These are phyloP conservation scores for Notarius quadriscutis DNA, from an alignment of 2,113 vertebrate genomes.

Conservation along the genomic window DNA sequence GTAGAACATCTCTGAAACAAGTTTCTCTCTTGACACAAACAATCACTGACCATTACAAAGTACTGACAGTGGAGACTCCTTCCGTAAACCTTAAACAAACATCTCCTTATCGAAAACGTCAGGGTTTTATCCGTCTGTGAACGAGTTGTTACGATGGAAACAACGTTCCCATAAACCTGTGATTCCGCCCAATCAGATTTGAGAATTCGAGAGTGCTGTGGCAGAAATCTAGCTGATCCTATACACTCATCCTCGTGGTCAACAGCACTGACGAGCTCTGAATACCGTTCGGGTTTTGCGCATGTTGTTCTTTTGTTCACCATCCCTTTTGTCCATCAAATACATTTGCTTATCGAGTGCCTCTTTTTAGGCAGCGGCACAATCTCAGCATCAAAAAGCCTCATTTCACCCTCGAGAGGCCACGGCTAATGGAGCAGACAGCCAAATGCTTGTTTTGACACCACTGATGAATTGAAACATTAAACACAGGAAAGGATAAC, in stretches of 20 bases:
- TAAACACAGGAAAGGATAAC: constrained; percentile 44
- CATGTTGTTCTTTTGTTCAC: not conserved
- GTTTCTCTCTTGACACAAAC: too few species aligned
- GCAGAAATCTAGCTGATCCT: too few species aligned
- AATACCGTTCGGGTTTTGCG: not conserved
- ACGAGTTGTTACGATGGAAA: too few species aligned
- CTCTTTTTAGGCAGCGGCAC: constrained; percentile 7
- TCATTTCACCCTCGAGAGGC: constrained; percentile 38
- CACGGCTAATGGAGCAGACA: constrained; percentile 41
- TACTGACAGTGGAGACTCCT: too few species aligned
- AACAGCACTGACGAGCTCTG: not conserved
- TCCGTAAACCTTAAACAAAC: too few species aligned
- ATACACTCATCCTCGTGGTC: too few species aligned
- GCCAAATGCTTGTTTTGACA: constrained; percentile 42
- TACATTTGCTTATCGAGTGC: constrained; percentile 2
- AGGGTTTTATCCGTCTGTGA: too few species aligned
- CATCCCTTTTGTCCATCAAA: not conserved
- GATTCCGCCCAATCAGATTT: not conserved
- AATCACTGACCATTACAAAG: too few species aligned
- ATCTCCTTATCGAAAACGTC: too few species aligned
- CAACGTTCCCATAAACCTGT: not conserved
- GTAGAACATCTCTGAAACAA: too few species aligned
- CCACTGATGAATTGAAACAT: constrained; percentile 48
- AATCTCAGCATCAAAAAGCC: constrained; percentile 25
- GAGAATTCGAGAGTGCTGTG: not conserved